phyloP scores from a whole-genome alignment of 1,140 invertebrate species.

The Parasteatoda tepidariorum region DNA sequence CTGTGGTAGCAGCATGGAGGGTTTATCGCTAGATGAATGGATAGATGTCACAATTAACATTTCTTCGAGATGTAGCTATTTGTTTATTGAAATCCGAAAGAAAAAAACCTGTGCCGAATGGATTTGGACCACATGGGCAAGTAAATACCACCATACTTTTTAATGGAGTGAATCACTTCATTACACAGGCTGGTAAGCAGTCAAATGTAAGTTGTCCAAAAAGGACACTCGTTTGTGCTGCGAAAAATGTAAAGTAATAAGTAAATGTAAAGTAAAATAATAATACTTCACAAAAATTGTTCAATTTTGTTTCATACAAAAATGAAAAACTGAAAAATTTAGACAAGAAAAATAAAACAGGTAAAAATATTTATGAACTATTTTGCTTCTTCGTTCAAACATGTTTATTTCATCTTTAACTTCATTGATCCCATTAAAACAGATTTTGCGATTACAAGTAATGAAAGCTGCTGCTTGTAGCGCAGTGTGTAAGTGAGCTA shows the following conservation, averaged over 20 bases:
- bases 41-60: background rate
- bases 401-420: background rate
- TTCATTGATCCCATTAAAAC: too few relatives aligned
- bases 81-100: conserved; percentile 3
- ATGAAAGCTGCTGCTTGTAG: background rate
- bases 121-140: too few relatives aligned
- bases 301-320: too few relatives aligned
- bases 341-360: background rate
- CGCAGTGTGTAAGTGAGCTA: too few relatives aligned
- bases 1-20: background rate
- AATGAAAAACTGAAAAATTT: background rate
- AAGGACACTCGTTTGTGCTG: too few relatives aligned
- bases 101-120: background rate
- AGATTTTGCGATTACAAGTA: background rate
- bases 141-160: background rate
- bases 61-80: too few relatives aligned
- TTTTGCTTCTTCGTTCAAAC: too few relatives aligned
- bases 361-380: too few relatives aligned
- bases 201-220: background rate
- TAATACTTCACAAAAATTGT: background rate
- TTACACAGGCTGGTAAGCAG: too few relatives aligned
- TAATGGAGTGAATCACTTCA: too few relatives aligned
- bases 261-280: background rate
- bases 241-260: too few relatives aligned
- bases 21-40: background rate